Percentiles rank a stretch among this genome's conserved stretches.
Evolutionary conservation across 2,113 vertebrate genomes (phyloP).

Genomic region (Anolis sagrei): DNA sequence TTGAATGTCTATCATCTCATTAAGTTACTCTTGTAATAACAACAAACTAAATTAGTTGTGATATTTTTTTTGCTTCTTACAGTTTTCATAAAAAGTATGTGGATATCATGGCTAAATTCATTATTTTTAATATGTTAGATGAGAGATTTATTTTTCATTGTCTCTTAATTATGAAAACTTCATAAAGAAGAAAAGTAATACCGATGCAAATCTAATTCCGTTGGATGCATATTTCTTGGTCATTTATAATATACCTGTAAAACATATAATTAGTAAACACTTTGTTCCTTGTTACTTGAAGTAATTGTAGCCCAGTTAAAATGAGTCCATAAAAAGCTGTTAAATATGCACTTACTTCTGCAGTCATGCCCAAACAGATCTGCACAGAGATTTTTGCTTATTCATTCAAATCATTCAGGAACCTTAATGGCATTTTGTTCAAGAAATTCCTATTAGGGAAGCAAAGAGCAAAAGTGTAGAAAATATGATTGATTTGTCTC

Average conservation of each 20-base stretch:
- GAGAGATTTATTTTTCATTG: constrained; percentile 4
- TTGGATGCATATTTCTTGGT: neutral
- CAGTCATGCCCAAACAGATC: neutral
- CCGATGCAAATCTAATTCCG: constrained; percentile 33
- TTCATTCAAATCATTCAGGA: neutral
- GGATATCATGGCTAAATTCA: neutral
- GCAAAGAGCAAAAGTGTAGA: neutral
- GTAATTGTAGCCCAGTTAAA: neutral
- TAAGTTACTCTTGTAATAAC: neutral
- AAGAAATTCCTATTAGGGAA: neutral
- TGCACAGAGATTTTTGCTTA: neutral
- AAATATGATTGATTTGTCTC: neutral
- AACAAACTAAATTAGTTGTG: neutral
- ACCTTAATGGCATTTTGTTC: neutral
- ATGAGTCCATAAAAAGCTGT: too few species aligned
- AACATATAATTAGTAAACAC: neutral
- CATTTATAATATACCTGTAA: constrained; percentile 15
- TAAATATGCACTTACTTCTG: neutral
- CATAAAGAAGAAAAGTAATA: constrained; percentile 1
- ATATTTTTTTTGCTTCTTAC: constrained; percentile 10
- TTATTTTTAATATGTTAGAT: constrained; percentile 14
- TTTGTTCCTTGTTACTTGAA: constrained; percentile 24
- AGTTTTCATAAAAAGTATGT: constrained; percentile 3
- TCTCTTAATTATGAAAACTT: constrained; percentile 19
- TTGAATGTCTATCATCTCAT: neutral